Conservation (phyloP, 2,888 invertebrate species). For the Ormia ochracea region DNA sequence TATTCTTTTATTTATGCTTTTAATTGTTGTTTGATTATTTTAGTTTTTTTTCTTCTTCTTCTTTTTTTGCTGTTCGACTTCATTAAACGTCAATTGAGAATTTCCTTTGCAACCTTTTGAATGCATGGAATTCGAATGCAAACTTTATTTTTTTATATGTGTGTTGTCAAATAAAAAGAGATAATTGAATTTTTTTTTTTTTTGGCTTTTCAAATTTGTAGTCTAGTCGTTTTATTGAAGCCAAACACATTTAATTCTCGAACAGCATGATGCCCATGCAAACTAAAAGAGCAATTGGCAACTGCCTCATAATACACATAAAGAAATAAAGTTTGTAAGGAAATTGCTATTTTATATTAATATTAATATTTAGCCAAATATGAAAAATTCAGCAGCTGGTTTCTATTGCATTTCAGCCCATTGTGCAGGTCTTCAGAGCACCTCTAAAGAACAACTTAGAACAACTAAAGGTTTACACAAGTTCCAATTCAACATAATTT, state of each 20-base stretch:
- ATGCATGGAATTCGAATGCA: background rate
- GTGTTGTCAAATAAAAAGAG: background rate
- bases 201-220: background rate
- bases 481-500: no score
- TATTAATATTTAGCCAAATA: no score
- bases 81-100: conserved; percentile 18
- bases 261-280: background rate
- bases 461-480: no score
- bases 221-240: conserved; percentile 17
- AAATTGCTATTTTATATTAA: background rate
- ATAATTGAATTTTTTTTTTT: background rate
- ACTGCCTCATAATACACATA: background rate
- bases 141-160: background rate
- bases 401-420: no score
- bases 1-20: background rate
- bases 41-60: background rate
- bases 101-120: conserved; percentile 20
- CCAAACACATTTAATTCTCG: background rate
- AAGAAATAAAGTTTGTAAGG: background rate
- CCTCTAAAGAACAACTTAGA: no score
- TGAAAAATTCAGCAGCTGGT: no score
- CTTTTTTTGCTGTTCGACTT: no score
- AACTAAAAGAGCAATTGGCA: background rate
- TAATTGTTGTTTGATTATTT: conserved; percentile 9
- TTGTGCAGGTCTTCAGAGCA: no score